Evolutionary conservation across 2,113 vertebrate genomes (phyloP), one percentile per base, ranked within the genome.

Genomic region (Syngnathus floridae): DNA sequence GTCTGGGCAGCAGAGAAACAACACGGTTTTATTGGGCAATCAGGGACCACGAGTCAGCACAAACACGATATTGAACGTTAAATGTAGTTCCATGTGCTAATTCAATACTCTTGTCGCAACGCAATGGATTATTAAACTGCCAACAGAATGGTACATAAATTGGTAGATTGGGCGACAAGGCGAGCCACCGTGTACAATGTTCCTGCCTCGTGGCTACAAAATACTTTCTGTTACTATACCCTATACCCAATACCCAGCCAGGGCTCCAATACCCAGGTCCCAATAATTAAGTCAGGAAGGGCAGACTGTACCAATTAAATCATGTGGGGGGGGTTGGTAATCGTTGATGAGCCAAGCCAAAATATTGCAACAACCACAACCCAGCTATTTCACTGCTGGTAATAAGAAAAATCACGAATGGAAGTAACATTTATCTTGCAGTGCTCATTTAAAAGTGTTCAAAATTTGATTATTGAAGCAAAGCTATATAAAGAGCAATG

Each of bases 401-500:
- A 41, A 13, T 41, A 1, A 13, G 40, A 9, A 4, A 13, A 41
- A 41, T 41, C 40, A 41, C 13, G 40, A 41, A 41, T 41, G 40
- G 12, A 41, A 12, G 12, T 10, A 41, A 12, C 10, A 31, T 36
- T 17, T 43, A 19, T 48, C 46, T 48, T 63, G 22, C 22, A 17
- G 8, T 17, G 7, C 22, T 11, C 11, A 7, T 7, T 8, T 16
- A 48, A 62, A 46, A 41, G 6, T 41, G 5, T 41, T 48, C 10
- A 17, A 8, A 36, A 6, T 22, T 5, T 11, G 55, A 56, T 21
- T 51, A 26, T 40, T 61, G 31, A 61, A 26, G 13, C 65, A n/a
- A 67, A 64, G n/a, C 19, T 43, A 45, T 51, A 19, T 38, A 56
- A 51, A 51, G 43, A 58, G 41, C 16, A 60, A 46, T 35, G 22